A percentile compares a stretch with the other conserved stretches of the same genome.
Evolutionary conservation across 2,797 vertebrate genomes (phyloP).

Genomic region (Gymnothorax reevesii): DNA sequence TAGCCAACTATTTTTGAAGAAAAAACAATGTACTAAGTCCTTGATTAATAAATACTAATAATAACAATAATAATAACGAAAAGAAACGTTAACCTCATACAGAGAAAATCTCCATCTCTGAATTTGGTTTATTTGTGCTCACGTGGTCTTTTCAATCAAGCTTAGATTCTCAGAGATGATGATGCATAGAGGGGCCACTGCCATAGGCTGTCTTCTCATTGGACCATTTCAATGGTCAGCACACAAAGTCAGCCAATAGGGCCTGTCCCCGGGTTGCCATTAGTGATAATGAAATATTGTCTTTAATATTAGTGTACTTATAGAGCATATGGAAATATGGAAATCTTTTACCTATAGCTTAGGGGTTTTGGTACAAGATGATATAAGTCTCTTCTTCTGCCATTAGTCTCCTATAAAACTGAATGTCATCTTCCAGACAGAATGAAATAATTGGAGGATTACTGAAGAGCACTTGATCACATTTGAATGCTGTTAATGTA

Average conservation of each 20-base stretch:
- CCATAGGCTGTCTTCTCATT: conserved; percentile 70
- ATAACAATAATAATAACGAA: too few species aligned
- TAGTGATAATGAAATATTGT: background rate
- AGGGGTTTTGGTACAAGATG: background rate
- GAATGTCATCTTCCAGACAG: background rate
- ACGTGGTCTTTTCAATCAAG: background rate
- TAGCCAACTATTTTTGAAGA: background rate
- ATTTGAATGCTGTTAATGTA: conserved; percentile 61
- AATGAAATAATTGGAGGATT: background rate
- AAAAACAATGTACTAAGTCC: too few species aligned
- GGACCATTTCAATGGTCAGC: conserved; percentile 49
- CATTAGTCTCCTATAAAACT: background rate
- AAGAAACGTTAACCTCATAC: background rate
- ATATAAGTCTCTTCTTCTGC: background rate
- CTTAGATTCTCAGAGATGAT: background rate
- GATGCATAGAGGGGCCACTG: conserved; percentile 62
- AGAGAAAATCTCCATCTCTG: background rate
- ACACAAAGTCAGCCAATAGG: conserved; percentile 73
- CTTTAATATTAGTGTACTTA: background rate
- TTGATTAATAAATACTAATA: too few species aligned
- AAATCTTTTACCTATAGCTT: background rate
- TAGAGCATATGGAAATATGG: background rate
- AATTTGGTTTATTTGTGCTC: background rate
- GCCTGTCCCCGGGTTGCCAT: conserved; percentile 60
- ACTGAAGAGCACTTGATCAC: background rate